phyloP scores from a whole-genome alignment of 2,113 vertebrate species.

The Phodopus roborovskii region DNA sequence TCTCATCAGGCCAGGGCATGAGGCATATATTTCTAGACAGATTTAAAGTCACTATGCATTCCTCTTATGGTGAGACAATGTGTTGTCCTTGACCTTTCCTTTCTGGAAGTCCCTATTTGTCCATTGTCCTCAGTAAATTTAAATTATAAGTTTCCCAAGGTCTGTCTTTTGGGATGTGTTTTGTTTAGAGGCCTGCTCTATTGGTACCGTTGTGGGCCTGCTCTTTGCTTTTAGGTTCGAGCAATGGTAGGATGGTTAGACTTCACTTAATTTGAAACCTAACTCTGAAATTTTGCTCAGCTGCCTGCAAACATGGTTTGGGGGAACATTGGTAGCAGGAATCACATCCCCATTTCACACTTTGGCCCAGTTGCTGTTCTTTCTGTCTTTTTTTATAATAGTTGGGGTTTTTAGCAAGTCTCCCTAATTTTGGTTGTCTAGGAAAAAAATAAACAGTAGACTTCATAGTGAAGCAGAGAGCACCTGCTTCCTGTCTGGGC shows the following conservation, averaged over 20 bases:
- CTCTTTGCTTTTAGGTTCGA: background rate
- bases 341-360: background rate
- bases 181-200: background rate
- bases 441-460: background rate
- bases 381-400: slow-evolving; percentile 16
- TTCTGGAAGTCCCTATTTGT: background rate
- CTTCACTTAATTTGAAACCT: background rate
- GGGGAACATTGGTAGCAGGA: background rate
- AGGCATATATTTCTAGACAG: background rate
- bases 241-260: background rate
- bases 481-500: background rate
- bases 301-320: background rate
- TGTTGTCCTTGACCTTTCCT: background rate
- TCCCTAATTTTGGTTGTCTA: background rate
- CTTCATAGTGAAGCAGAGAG: background rate
- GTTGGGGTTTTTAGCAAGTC: background rate
- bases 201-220: background rate
- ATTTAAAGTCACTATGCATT: background rate
- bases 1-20: background rate
- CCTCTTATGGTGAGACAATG: background rate
- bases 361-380: background rate
- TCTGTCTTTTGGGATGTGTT: background rate
- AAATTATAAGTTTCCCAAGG: background rate
- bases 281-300: background rate
- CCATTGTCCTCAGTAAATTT: background rate